Evolutionary conservation across 1,140 invertebrate genomes (phyloP).

Genomic region (Drosophila bifasciata): DNA sequence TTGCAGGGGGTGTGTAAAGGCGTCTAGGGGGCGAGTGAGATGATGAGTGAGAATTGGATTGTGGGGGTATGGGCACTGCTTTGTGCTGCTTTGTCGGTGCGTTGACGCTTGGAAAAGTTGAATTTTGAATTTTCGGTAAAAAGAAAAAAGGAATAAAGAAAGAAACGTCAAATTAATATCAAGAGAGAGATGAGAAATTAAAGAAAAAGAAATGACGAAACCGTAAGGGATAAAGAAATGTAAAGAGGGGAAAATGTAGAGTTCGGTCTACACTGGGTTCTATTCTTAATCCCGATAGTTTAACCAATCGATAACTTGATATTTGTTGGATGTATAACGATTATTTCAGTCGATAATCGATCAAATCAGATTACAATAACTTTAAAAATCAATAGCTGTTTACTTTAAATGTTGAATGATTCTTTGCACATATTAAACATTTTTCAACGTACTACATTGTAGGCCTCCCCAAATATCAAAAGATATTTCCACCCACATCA

Average conservation of each 20-base stretch:
- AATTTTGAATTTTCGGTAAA: slow-evolving; percentile 51
- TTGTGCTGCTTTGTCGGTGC: slow-evolving; percentile 58
- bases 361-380: too few species aligned
- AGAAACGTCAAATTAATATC: slow-evolving; percentile 68
- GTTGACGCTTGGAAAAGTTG: slow-evolving; percentile 74
- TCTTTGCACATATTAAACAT: too few species aligned
- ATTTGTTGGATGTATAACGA: too few species aligned
- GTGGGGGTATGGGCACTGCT: slow-evolving; percentile 2
- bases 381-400: too few species aligned
- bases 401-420: too few species aligned
- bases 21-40: not conserved
- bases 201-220: not conserved
- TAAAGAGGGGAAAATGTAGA: not conserved
- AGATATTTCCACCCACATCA: too few species aligned
- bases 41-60: not conserved
- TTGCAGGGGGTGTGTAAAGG: not conserved
- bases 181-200: slow-evolving; percentile 28
- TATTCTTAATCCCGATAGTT: too few species aligned
- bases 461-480: too few species aligned
- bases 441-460: too few species aligned
- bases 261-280: too few species aligned
- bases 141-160: slow-evolving; percentile 24
- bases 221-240: not conserved
- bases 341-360: too few species aligned
- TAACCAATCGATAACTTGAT: too few species aligned